Base-by-base conservation (phyloP, 2,113 vertebrate species). In the Plectropomus leopardus region DNA sequence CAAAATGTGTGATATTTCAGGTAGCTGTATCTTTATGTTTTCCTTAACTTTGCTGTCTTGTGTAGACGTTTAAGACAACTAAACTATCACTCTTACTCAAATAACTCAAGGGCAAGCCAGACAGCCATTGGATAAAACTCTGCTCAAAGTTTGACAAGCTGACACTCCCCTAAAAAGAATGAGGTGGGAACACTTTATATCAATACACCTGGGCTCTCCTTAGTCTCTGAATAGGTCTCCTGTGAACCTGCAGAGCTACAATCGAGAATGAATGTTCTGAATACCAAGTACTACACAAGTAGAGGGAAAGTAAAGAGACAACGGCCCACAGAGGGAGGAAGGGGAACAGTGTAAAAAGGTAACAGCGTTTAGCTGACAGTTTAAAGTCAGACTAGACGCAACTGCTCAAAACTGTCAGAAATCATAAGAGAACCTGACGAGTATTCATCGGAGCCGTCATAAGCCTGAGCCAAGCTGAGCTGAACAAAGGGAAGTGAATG, bases 391-490 rank as follows among this genome's bases (percentile, higher is more conserved):
- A 65, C 59, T 53, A 45, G 16, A 77, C 30, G 48, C 68, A 68
- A 74, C 67, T 86, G 45, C 47, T 65, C 72, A 51, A 79, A 64
- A 68, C 65, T 72, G 79, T 80, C 85, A 85, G 79, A 65, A 67
- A 76, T 79, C 74, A 59, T n/a, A 32, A 47, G 32, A 48, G 58
- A 76, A 44, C 28, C 59, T 60, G 69, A 81, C 40, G 34, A 76
- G 88, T 55, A 66, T 69, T 86, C 69, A 84, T 55, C 50, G n/a
- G 53, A 42, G 11, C 59, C 1, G 17, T 13, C 58, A 50, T n/a
- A 34, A 77, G 64, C 64, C 86, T 24, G 63, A 75, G 68, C 2
- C 28, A 64, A 36, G 80, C 36, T 40, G 64, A 59, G 50, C 61
- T 16, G 79, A 71, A 73, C 45, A 79, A 78, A 78, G 28, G 42